A percentile compares a stretch with the other conserved stretches of the same genome.
Conservation (phyloP, 2,797 vertebrate species). For the Uromys caudimaculatus region DNA sequence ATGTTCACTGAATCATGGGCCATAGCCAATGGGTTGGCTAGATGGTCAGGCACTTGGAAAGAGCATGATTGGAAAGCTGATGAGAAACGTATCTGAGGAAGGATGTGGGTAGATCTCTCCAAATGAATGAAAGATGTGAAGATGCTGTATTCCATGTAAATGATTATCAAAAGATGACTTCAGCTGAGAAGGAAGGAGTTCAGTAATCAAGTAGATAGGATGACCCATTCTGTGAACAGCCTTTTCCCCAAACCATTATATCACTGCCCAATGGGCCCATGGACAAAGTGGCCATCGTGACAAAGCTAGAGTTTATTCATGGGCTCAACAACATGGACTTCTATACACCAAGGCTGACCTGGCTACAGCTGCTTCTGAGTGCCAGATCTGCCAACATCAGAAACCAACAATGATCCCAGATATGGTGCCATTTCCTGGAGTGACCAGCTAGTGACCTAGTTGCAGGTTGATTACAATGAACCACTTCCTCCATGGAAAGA, state of each 20-base stretch:
- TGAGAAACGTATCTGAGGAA: neutral
- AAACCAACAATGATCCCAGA: neutral
- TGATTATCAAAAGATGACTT: neutral
- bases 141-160: neutral
- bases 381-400: neutral
- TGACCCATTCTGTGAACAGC: neutral
- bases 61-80: neutral
- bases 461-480: neutral
- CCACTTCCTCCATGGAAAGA: neutral
- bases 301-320: neutral
- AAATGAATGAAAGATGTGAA: neutral
- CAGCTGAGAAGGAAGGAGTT: neutral
- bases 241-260: no score
- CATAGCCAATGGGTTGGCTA: neutral
- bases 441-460: neutral
- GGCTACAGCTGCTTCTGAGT: neutral
- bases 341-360: neutral
- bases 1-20: neutral
- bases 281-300: neutral
- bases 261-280: neutral
- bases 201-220: neutral
- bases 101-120: neutral
- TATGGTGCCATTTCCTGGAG: neutral
- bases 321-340: neutral
- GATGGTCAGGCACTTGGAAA: neutral